Percentiles rank a stretch among this genome's conserved stretches.
These are phyloP conservation scores for Clepsis dumicolana DNA, from an alignment of 2,888 invertebrate species.

Conservation along the genomic window DNA sequence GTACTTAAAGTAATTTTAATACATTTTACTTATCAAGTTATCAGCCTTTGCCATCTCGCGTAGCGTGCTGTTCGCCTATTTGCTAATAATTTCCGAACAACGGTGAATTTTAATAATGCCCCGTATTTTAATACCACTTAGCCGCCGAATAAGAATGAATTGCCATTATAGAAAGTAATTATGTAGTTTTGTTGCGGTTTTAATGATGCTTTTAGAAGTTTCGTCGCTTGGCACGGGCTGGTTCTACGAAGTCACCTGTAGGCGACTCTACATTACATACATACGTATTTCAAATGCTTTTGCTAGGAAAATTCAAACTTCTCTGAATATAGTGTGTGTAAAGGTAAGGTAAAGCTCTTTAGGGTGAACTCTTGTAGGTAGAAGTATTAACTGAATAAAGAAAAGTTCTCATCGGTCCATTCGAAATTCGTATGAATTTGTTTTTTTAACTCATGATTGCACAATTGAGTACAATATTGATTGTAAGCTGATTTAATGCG, in stretches of 20 bases:
- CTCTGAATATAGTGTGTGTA: too few relatives aligned
- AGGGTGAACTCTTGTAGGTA: too few relatives aligned
- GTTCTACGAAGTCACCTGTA: background rate
- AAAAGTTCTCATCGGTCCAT: too few relatives aligned
- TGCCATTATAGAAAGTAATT: conserved; percentile 15
- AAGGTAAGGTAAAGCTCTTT: too few relatives aligned
- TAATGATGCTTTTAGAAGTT: conserved; percentile 7
- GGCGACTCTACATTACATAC: too few relatives aligned
- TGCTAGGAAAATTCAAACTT: too few relatives aligned
- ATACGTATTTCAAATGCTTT: background rate
- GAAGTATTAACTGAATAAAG: too few relatives aligned
- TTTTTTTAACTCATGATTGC: too few relatives aligned
- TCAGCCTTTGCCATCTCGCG: conserved; percentile 20
- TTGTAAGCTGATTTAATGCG: too few relatives aligned
- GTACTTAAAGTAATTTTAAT: conserved; percentile 5
- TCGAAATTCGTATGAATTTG: too few relatives aligned
- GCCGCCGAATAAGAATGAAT: conserved; percentile 9
- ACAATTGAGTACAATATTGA: too few relatives aligned
- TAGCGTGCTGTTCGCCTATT: conserved; percentile 37
- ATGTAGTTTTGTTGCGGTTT: conserved; percentile 15
- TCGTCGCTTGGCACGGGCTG: conserved; percentile 12
- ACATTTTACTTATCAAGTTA: conserved; percentile 18
- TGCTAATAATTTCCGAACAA: conserved; percentile 29
- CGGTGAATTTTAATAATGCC: conserved; percentile 36
- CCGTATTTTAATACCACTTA: conserved; percentile 28